Evolutionary conservation across 2,113 vertebrate species (phyloP), one percentile per base, ranked within the genome.

Genomic region (Lota lota): DNA sequence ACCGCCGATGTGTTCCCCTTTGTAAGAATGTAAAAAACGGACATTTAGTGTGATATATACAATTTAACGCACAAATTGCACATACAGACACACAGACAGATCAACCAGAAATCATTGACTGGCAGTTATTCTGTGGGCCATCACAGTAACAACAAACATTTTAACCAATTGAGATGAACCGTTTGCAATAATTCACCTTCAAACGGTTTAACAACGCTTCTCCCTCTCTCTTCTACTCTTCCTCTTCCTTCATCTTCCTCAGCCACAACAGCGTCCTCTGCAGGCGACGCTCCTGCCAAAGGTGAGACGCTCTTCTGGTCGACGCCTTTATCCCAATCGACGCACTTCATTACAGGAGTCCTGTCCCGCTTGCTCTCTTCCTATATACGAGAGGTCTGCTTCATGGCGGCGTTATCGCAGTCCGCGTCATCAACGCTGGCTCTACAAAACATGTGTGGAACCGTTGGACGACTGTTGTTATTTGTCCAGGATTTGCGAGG

Each of bases 251-350:
- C 71, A 40, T 58, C 7, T 24, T 69, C 51, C n/a, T 5, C 6
- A 17, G 11, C 22, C 3, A n/a, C 2, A 20, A 64, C 24, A 15
- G 57, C 62, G 20, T 69, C 79, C 87, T 89, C 81, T 72, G 78
- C 21, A 15, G 4, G 76, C 54, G 83, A 87, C 22, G 21, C 74
- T 66, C 74, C 56, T 71, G 73, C 40, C 68, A 69, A 82, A 59
- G 82, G 90, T 91, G 76, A 91, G 90, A 82, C 10, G 12, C 40
- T 47, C 40, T 1, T 47, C 40, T 47, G 28, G 40, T 47, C 40
- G 7, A 33, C 28, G 3, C 8, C 12, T 10, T 47, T 47, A 10
- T 10, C 8, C 10, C 2, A 47, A 47, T 10, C 12, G 28, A 4
- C 28, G 6, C 12, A 6, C 40, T 11, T 47, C 40, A 47, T 47